Conservation (phyloP, 2,113 vertebrate species). For the Thamnophis sirtalis region DNA sequence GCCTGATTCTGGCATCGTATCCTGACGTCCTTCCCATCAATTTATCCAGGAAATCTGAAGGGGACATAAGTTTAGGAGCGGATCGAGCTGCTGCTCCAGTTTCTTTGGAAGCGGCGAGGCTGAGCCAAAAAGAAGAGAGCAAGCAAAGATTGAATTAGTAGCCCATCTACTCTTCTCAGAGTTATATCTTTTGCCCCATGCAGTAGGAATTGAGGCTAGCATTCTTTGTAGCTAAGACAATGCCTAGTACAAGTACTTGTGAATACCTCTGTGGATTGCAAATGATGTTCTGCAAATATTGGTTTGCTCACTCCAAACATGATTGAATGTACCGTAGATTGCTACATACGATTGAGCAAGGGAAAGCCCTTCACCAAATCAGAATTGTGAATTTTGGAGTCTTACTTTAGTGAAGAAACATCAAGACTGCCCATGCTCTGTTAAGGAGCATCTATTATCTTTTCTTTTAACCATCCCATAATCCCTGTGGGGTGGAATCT, state of each 20-base stretch:
- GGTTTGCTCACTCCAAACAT: constrained; percentile 60
- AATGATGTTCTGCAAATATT: constrained; percentile 48
- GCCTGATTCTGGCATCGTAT: constrained; percentile 96
- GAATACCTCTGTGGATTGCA: constrained; percentile 43
- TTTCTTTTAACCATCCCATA: no score
- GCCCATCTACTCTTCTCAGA: background rate
- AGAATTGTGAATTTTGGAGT: constrained; percentile 40
- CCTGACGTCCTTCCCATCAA: constrained; percentile 97
- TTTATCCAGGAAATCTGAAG: constrained; percentile 97
- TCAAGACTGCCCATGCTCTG: constrained; percentile 30
- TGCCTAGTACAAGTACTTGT: constrained; percentile 22
- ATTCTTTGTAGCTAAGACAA: constrained; percentile 12
- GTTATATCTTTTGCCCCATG: background rate
- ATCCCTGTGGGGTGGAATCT: no score
- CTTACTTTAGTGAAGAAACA: constrained; percentile 42
- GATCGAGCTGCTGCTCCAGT: constrained; percentile 87
- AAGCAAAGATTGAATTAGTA: constrained; percentile 36
- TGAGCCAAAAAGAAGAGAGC: constrained; percentile 60
- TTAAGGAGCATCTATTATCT: constrained; percentile 42
- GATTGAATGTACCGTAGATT: constrained; percentile 38
- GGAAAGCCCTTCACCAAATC: constrained; percentile 53
- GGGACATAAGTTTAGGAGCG: constrained; percentile 89
- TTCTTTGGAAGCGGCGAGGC: constrained; percentile 95
- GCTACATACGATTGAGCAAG: constrained; percentile 31
- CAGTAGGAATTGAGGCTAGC: constrained; percentile 21